Evolutionary conservation across 2,797 vertebrate species (phyloP), one percentile per base, ranked within the genome.

Genomic region (Lagocephalus sceleratus): DNA sequence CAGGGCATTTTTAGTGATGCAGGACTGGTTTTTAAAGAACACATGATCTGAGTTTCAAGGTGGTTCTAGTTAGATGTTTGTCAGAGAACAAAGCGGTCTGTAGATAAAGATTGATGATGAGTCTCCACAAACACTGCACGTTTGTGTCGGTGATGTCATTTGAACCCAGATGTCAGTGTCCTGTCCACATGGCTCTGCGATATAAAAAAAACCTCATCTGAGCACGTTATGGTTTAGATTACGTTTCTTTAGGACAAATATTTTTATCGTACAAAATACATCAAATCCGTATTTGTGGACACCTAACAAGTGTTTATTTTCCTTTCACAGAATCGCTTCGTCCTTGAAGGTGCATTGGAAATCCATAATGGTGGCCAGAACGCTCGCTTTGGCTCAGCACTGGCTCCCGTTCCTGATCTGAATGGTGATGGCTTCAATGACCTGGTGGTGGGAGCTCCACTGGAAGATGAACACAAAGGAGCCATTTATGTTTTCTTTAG

Each of bases 391-490:
- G 97, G 97, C 8, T 93, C 94, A 1, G 92, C 94, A 23, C 92
- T 99, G 0, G 92, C 94, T 1, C 91, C 95, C 0, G 92, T 98
- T 1, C 92, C 89, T 0, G 97, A 99, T 71, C 91, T 99, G 63
- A 99, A 99, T 14, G 95, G 97, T 0, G 97, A 99, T 11, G 89
- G 91, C 47, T 97, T 93, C 87, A 95, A 94, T 0, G 97, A 99
- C 60, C 75, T 98, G 41, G 95, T 94, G 21, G 92, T 99, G 0
- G 97, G 97, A 4, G 95, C 97, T 0, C 97, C 97, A 0, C 59
- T 98, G 61, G 96, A 98, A 65, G 95, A 98, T 0, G 90, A 91
- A 49, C 94, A 98, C 75, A 87, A 85, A 45, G 97, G 97, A 56
- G 97, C 91, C 0, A 88, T 99, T 54, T 99, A 99, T 48, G 43